These are phyloP conservation scores for Zosterops hypoxanthus DNA, from an alignment of 2,113 vertebrate species.

Conservation along the genomic window DNA sequence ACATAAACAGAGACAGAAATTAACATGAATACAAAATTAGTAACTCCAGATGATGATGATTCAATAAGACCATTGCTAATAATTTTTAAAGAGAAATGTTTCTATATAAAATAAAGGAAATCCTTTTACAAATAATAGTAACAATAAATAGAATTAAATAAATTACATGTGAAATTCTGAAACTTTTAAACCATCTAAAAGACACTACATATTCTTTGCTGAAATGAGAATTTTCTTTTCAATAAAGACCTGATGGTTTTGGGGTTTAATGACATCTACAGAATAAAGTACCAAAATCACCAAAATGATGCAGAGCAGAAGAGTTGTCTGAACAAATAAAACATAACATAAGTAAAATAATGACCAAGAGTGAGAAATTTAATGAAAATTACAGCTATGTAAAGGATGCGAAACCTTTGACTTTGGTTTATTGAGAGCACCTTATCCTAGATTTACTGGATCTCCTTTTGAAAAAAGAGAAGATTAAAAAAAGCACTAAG, in stretches of 20 bases:
- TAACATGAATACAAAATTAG: background rate
- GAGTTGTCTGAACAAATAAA: background rate
- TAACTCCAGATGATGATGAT: background rate
- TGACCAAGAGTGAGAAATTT: background rate
- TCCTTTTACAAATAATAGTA: background rate
- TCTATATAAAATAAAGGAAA: background rate
- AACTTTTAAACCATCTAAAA: background rate
- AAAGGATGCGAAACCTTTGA: background rate
- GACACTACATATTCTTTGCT: background rate
- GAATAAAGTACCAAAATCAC: background rate
- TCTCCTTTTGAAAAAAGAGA: background rate
- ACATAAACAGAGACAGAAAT: background rate
- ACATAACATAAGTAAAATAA: background rate
- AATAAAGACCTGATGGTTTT: background rate
- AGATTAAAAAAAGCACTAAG: background rate
- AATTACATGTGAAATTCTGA: background rate
- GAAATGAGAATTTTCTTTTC: background rate
- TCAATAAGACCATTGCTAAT: background rate
- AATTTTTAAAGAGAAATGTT: background rate
- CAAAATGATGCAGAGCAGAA: background rate
- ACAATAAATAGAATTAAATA: background rate
- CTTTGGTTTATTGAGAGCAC: background rate
- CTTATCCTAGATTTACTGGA: background rate
- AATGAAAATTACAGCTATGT: background rate
- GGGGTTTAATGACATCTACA: background rate